Evolutionary conservation across 2,888 invertebrate genomes (phyloP), one percentile per base, ranked within the genome.

Genomic region (Synergus laeviventris): DNA sequence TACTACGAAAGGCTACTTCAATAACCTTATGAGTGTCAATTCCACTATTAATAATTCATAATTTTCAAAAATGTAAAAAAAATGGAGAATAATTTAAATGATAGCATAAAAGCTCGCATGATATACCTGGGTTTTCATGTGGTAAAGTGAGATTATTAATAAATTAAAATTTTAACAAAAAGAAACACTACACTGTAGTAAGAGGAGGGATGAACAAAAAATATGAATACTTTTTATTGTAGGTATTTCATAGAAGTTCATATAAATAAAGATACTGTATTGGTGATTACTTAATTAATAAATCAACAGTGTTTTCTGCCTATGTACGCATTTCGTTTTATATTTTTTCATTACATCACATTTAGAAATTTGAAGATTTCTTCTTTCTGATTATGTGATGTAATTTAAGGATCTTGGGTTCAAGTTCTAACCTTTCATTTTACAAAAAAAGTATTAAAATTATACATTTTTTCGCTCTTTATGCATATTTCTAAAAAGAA

Each of bases 111-210:
- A 82, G 80, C 74, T 79, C 78, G 77, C 74, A 75, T 74, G 77
- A 73, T 62, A 81, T 64, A 91, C 89, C 88, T 85, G 88, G 87
- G 89, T 88, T 90, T 90, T 90, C 90, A 89, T 91, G 91, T 91
- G 90, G 91, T 88, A 91, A 92, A 93, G 92, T 93, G 93, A 93
- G 92, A 93, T 92, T 91, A 91, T 91, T 92, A 89, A 91, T 92
- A 92, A 92, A 90, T 77, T 79, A 79, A 80, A 42, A 77, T 76
- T 70, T 78, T 75, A 81, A 78, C 76, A 85, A 81, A 82, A 77
- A 73, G 78, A 73, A 81, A 81, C 83, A 83, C 82, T 81, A 83
- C 80, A 81, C 81, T 82, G 82, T 87, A 88, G 87, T 83, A 85
- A 81, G 81, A 84, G 78, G 78, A 79, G 73, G 76, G 38, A 80